Percentiles rank a stretch among this genome's conserved stretches.
Conservation (phyloP, 2,888 invertebrate genomes). For the Hydropsyche betteni region DNA sequence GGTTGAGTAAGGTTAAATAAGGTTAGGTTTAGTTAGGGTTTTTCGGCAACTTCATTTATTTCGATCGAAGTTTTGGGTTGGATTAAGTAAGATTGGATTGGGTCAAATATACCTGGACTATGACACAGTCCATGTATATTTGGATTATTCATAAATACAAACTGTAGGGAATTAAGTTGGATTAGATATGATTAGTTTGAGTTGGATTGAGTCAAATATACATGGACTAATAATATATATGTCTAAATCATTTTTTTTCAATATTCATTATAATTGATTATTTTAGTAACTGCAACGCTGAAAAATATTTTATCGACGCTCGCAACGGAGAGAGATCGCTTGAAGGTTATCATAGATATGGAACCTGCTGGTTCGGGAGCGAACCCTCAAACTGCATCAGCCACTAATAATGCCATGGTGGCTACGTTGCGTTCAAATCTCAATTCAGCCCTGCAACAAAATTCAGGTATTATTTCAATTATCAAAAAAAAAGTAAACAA, state of each 20-base stretch:
- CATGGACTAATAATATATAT: no score
- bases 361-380: conserved; percentile 59
- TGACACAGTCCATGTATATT: conserved; percentile 1
- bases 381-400: conserved; percentile 54
- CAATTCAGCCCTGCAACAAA: conserved; percentile 76
- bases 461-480: conserved; percentile 62
- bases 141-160: no score
- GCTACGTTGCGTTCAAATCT: conserved; percentile 70
- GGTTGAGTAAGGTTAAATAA: no score
- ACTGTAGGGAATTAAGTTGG: no score
- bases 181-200: no score
- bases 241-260: no score
- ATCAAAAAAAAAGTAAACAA: conserved; percentile 48
- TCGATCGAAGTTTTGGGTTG: no score
- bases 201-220: no score
- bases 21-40: no score
- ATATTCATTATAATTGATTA: neutral
- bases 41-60: no score
- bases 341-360: conserved; percentile 70
- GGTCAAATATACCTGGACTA: no score
- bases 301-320: conserved; percentile 61
- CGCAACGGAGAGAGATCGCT: conserved; percentile 67
- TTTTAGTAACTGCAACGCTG: conserved; percentile 63
- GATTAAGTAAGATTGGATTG: no score
- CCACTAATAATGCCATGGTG: conserved; percentile 61